These are phyloP conservation scores for Xestia xanthographa DNA, from an alignment of 2,888 invertebrate species.

Conservation along the genomic window DNA sequence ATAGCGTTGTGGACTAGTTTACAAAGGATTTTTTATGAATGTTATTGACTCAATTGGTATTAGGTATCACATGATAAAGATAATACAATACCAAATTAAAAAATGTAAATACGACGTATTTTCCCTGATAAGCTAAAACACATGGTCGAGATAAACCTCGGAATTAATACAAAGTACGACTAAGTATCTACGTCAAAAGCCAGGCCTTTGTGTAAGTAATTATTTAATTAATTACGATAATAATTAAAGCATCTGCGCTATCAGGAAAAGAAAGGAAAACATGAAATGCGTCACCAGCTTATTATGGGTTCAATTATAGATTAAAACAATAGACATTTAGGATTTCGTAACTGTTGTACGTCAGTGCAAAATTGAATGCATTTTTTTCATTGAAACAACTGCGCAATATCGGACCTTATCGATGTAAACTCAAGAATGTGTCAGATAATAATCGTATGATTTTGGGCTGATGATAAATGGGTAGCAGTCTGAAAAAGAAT, in stretches of 20 bases:
- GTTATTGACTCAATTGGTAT: not conserved
- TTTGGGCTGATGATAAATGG: slow-evolving; percentile 7
- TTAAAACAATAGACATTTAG: slow-evolving; percentile 34
- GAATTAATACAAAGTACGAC: slow-evolving; percentile 29
- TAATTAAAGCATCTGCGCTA: slow-evolving; percentile 44
- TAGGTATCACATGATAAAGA: not conserved
- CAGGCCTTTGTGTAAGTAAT: slow-evolving; percentile 25
- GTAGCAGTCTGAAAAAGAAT: slow-evolving; percentile 1
- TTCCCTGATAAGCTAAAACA: slow-evolving; percentile 34
- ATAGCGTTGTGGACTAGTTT: not conserved
- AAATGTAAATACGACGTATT: slow-evolving; percentile 29
- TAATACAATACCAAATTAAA: slow-evolving; percentile 9
- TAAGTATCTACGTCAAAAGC: slow-evolving; percentile 23
- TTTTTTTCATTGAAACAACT: slow-evolving; percentile 9
- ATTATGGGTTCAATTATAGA: slow-evolving; percentile 20
- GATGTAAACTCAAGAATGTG: not conserved
- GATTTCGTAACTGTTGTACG: slow-evolving; percentile 39
- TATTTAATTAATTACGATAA: slow-evolving; percentile 36
- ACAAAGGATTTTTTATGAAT: not conserved
- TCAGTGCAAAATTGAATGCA: slow-evolving; percentile 24
- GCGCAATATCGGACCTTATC: slow-evolving; percentile 13
- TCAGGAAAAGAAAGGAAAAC: slow-evolving; percentile 48
- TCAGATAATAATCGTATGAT: slow-evolving; percentile 35
- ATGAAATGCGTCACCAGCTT: slow-evolving; percentile 41
- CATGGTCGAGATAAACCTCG: slow-evolving; percentile 27